Percentiles rank a stretch among this genome's conserved stretches.
Evolutionary conservation across 2,797 vertebrate species (phyloP).

Genomic region (Sebastes ruberrimus): DNA sequence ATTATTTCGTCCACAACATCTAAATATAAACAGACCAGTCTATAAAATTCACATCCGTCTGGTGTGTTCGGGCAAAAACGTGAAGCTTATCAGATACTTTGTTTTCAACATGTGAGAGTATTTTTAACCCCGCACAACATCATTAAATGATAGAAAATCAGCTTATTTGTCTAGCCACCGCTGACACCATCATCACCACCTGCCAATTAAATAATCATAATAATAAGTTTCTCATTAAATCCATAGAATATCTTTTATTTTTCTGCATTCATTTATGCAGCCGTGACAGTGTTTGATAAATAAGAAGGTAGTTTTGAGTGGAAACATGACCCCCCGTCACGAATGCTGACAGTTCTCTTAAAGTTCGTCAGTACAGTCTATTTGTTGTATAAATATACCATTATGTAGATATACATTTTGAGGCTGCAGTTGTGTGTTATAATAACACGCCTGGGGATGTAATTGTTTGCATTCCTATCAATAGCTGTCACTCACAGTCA

Average conservation of each 20-base stretch:
- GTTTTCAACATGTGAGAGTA: background rate
- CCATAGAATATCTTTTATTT: background rate
- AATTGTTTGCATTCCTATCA: conserved; percentile 8
- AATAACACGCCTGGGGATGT: background rate
- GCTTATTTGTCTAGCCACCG: background rate
- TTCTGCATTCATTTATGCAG: background rate
- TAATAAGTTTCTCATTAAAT: background rate
- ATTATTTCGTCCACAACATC: background rate
- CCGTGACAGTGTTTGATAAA: background rate
- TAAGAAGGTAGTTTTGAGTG: background rate
- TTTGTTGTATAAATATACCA: background rate
- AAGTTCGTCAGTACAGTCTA: background rate
- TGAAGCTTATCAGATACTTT: background rate
- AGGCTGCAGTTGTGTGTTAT: background rate
- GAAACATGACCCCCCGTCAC: background rate
- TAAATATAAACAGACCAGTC: background rate
- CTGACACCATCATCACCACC: background rate
- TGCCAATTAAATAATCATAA: background rate
- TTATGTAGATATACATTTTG: background rate
- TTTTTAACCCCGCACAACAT: background rate
- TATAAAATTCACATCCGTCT: background rate
- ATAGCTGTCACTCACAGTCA: conserved; percentile 1
- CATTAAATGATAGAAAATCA: background rate
- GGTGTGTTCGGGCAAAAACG: conserved; percentile 1
- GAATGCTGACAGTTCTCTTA: background rate